Conservation (phyloP, 2,888 invertebrate species). For the Caenorhabditis panamensis region DNA sequence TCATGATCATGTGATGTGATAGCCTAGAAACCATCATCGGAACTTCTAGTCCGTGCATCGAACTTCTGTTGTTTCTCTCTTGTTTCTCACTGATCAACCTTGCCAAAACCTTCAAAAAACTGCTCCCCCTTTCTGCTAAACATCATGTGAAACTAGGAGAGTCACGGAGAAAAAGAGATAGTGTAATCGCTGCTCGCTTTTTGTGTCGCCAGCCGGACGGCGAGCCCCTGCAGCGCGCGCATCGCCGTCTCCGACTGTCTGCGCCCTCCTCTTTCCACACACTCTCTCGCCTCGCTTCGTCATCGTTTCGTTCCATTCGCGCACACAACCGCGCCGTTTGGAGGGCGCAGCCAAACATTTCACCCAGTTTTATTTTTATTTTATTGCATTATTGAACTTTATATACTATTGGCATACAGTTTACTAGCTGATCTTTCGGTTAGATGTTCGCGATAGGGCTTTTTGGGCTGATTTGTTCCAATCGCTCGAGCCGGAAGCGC, state of each 20-base stretch:
- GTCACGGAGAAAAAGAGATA: constrained; percentile 15
- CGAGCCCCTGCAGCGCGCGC: constrained; percentile 11
- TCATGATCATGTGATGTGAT: background rate
- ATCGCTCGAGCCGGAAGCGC: no score
- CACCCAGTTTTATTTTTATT: background rate
- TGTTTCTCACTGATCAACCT: constrained; percentile 5
- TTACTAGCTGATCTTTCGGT: background rate
- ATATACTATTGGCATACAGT: no score
- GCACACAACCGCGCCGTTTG: constrained; percentile 18
- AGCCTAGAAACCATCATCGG: background rate
- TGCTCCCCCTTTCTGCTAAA: background rate
- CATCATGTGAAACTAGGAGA: constrained; percentile 1
- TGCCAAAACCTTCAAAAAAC: no score
- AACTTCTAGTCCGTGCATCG: background rate
- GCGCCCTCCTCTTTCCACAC: constrained; percentile 14
- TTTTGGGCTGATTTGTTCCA: no score
- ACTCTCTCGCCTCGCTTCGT: constrained; percentile 31
- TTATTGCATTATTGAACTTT: background rate
- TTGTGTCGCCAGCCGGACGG: constrained; percentile 18
- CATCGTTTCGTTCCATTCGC: constrained; percentile 48
- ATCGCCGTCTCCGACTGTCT: background rate
- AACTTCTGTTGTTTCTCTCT: background rate
- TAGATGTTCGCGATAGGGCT: no score
- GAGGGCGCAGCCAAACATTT: background rate
- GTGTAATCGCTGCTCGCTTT: constrained; percentile 42